Conservation (phyloP, 2,113 vertebrate species). For the Carollia perspicillata region DNA sequence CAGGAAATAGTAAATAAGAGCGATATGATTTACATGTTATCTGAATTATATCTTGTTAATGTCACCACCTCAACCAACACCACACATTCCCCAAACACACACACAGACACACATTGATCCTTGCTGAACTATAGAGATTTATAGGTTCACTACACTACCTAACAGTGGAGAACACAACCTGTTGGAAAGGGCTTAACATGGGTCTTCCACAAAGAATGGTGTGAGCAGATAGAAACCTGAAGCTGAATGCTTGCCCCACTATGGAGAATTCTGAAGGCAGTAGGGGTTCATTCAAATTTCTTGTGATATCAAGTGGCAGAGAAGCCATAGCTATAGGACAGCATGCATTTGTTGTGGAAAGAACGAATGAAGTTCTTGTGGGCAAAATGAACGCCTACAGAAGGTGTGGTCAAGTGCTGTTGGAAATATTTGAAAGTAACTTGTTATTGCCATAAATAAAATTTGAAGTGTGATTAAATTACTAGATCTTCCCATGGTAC, state of each 20-base stretch:
- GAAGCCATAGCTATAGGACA: neutral
- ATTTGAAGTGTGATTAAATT: neutral
- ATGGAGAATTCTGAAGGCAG: neutral
- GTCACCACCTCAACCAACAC: neutral
- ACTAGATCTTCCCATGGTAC: neutral
- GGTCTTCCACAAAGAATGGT: neutral
- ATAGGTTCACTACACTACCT: rapidly evolving
- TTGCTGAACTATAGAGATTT: neutral
- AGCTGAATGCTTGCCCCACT: neutral
- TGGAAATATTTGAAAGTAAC: neutral
- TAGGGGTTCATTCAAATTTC: neutral
- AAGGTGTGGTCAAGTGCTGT: neutral
- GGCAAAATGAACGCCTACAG: rapidly evolving
- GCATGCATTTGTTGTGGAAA: neutral
- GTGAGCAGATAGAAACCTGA: neutral
- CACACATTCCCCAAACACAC: neutral
- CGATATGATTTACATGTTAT: neutral
- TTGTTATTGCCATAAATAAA: neutral
- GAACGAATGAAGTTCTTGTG: neutral
- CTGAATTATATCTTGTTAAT: neutral
- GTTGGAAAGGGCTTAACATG: rapidly evolving
- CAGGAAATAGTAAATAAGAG: neutral
- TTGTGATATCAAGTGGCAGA: neutral
- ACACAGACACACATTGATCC: neutral
- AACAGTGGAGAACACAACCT: neutral